Conservation (phyloP, 2,888 invertebrate species). For the Brachylomia viminalis region DNA sequence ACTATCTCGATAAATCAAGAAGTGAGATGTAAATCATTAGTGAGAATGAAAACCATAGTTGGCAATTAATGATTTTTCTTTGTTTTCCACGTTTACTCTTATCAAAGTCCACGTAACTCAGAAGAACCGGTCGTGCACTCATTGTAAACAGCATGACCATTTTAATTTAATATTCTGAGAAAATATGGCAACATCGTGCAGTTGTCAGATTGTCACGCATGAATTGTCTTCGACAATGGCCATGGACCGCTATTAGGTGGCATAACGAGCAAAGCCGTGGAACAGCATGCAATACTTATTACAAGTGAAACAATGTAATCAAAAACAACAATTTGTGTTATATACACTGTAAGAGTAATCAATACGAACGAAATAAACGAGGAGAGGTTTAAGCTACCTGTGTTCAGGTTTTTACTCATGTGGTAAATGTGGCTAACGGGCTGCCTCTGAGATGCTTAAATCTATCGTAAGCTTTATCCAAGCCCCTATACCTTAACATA, state of each 20-base stretch:
- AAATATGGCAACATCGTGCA: slow-evolving; percentile 33
- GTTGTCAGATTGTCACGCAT: slow-evolving; percentile 49
- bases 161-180: slow-evolving; percentile 35
- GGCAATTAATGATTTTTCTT: background rate
- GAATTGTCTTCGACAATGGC: slow-evolving; percentile 46
- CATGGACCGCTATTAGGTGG: slow-evolving; percentile 25
- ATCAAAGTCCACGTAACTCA: background rate
- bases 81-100: background rate
- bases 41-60: background rate
- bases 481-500: background rate
- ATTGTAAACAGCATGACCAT: slow-evolving; percentile 23
- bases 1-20: slow-evolving; percentile 32
- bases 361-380: background rate
- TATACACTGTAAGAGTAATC: background rate
- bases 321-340: background rate
- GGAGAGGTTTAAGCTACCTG: background rate
- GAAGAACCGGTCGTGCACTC: background rate
- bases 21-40: background rate
- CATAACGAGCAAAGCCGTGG: slow-evolving; percentile 11
- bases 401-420: background rate
- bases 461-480: background rate
- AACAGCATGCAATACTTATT: slow-evolving; percentile 30
- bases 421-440: no score
- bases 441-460: background rate
- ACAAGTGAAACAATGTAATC: slow-evolving; percentile 19